Conservation (phyloP, 2,888 invertebrate species). For the Cheilosia vulpina region DNA sequence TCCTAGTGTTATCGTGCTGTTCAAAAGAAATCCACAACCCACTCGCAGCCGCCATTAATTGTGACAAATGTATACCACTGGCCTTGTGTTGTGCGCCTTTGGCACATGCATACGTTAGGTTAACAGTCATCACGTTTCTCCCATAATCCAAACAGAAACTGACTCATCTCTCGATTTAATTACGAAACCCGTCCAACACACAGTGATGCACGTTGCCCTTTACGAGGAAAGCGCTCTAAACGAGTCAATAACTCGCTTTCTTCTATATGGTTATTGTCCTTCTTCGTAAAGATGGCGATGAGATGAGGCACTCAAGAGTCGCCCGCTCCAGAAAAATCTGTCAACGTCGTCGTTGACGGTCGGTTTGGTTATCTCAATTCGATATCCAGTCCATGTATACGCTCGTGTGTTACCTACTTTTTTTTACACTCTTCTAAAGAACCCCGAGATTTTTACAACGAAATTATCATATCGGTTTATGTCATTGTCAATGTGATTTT, state of each 20-base stretch:
- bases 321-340: not conserved
- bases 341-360: not conserved
- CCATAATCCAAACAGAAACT: slow-evolving; percentile 5
- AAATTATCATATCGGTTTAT: slow-evolving; percentile 57
- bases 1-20: not conserved
- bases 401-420: not conserved
- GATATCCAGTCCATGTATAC: not conserved
- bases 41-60: slow-evolving; percentile 17
- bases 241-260: slow-evolving; percentile 16
- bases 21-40: not conserved
- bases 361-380: slow-evolving; percentile 33
- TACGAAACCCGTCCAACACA: slow-evolving; percentile 56
- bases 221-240: slow-evolving; percentile 33
- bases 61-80: slow-evolving; percentile 20
- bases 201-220: slow-evolving; percentile 44
- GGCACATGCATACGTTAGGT: not conserved
- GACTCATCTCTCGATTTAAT: slow-evolving; percentile 48
- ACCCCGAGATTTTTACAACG: slow-evolving; percentile 30
- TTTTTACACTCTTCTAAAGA: slow-evolving; percentile 12
- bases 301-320: slow-evolving; percentile 18
- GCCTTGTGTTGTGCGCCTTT: slow-evolving; percentile 19
- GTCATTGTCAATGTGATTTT: slow-evolving; percentile 24
- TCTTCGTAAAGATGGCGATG: not conserved
- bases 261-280: not conserved
- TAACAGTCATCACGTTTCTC: slow-evolving; percentile 42